A percentile compares a stretch with the other conserved stretches of the same genome.
Evolutionary conservation across 2,113 vertebrate species (phyloP).

Genomic region (Gymnogyps californianus): DNA sequence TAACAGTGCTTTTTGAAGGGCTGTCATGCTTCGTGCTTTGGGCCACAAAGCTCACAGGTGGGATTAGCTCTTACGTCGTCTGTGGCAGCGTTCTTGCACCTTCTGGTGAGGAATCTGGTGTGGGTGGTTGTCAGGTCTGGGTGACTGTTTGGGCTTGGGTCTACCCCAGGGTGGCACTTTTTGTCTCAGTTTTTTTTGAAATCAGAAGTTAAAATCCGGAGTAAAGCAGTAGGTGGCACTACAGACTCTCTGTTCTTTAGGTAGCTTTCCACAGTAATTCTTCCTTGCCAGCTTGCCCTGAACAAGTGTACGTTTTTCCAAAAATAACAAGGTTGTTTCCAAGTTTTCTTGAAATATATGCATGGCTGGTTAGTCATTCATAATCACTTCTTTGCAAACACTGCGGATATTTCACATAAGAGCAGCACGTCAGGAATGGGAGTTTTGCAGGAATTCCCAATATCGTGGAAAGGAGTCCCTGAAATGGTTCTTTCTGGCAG

Average conservation of each 20-base stretch:
- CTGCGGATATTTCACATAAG: constrained; percentile 48
- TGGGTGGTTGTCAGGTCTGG: not conserved
- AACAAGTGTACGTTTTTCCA: constrained; percentile 62
- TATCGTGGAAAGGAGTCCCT: constrained; percentile 42
- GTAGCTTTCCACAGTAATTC: constrained; percentile 18
- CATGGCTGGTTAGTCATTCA: constrained; percentile 73
- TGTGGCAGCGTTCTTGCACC: not conserved
- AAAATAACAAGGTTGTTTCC: constrained; percentile 73
- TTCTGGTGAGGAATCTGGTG: not conserved
- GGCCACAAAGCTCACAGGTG: not conserved
- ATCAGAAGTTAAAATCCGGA: not conserved
- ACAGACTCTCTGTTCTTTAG: constrained; percentile 63
- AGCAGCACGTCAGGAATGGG: constrained; percentile 56
- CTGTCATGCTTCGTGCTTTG: not conserved
- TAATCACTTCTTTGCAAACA: constrained; percentile 70
- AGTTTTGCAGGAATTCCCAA: constrained; percentile 64
- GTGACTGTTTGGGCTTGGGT: not conserved
- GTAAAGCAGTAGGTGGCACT: constrained; percentile 75
- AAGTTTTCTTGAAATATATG: constrained; percentile 72
- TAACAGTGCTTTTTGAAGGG: not conserved
- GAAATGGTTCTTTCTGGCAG: constrained; percentile 17
- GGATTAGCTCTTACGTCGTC: not conserved
- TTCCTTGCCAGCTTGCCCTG: constrained; percentile 45
- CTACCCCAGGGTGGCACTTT: not conserved
- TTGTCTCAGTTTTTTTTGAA: not conserved